Conservation (phyloP, 2,797 vertebrate genomes). For the Pelobates cultripes region DNA sequence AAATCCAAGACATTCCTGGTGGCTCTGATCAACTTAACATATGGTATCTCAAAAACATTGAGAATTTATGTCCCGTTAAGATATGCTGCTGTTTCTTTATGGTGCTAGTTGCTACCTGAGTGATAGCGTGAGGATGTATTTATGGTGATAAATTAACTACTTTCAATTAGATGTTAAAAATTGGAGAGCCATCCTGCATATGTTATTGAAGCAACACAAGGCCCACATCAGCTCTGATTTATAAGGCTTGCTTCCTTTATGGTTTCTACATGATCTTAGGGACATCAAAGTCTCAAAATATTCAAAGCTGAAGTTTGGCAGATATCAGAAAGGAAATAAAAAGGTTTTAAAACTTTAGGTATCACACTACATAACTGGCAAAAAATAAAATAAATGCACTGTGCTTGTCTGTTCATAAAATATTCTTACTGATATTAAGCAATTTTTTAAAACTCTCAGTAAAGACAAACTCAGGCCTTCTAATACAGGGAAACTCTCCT, state of each 20-base stretch:
- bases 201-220: neutral
- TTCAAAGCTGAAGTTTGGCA: too few relatives aligned
- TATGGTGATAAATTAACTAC: slow-evolving; percentile 8
- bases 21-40: slow-evolving; percentile 7
- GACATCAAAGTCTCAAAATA: too few relatives aligned
- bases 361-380: too few relatives aligned
- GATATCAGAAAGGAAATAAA: too few relatives aligned
- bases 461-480: too few relatives aligned
- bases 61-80: slow-evolving; percentile 36
- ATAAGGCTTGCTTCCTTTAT: neutral
- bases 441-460: too few relatives aligned
- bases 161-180: neutral
- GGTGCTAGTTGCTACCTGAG: neutral
- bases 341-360: too few relatives aligned
- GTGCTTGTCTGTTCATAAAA: too few relatives aligned
- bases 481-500: too few relatives aligned
- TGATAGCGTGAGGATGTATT: slow-evolving; percentile 26
- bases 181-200: neutral
- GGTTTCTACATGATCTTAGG: too few relatives aligned
- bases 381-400: too few relatives aligned
- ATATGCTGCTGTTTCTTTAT: slow-evolving; percentile 13
- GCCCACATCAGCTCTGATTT: neutral
- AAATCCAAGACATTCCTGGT: slow-evolving; percentile 1
- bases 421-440: too few relatives aligned
- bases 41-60: slow-evolving; percentile 24